These are phyloP conservation scores for Ernsta delagoae DNA, from an alignment of 2,888 invertebrate species.

Conservation along the genomic window DNA sequence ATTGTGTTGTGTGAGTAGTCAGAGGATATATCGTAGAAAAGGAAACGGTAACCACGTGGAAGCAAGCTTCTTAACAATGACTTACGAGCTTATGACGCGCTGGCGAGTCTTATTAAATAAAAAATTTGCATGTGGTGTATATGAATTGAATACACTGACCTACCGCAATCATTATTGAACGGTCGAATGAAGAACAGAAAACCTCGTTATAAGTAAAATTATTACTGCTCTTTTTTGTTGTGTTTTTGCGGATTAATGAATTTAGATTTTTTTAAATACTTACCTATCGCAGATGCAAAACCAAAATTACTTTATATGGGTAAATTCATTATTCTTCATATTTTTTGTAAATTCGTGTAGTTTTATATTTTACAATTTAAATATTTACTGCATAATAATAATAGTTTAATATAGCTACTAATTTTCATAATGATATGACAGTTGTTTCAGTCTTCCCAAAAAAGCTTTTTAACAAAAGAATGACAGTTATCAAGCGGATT, in stretches of 20 bases:
- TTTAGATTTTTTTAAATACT: not conserved
- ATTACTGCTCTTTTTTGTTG: not conserved
- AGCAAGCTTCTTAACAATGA: not conserved
- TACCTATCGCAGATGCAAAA: no score
- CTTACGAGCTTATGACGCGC: not conserved
- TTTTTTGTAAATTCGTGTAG: no score
- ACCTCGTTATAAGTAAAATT: no score
- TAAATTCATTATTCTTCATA: no score
- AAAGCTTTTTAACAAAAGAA: no score
- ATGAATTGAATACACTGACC: constrained; percentile 19
- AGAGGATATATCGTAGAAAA: constrained; percentile 3
- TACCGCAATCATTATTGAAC: constrained; percentile 6
- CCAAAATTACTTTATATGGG: no score
- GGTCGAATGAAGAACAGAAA: not conserved
- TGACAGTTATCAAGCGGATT: no score
- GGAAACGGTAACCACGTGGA: constrained; percentile 7
- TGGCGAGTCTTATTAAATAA: constrained; percentile 8
- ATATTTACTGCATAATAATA: no score
- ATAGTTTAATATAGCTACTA: no score
- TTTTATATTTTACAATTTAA: no score
- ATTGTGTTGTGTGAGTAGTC: constrained; percentile 14
- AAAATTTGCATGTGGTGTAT: constrained; percentile 7
- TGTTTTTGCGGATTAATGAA: constrained; percentile 10
- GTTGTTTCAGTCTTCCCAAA: no score
- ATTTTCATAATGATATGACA: no score